Base-by-base conservation (phyloP, 2,888 invertebrate species). In the Nemapogon koenigi region DNA sequence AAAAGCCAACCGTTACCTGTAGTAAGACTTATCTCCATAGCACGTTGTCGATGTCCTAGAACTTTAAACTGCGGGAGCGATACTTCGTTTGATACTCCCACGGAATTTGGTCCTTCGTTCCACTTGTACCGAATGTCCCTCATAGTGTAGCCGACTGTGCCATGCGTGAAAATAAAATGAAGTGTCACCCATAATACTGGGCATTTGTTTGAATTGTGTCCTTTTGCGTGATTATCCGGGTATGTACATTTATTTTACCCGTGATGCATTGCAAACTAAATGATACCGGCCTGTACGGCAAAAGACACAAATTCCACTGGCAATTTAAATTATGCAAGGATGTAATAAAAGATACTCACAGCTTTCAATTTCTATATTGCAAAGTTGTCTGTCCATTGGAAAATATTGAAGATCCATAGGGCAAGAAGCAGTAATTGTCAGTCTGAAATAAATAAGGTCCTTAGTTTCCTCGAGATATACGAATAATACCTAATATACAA, bases 351-450 rank as follows among this genome's bases (percentile, higher is more conserved):
- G 25, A 30, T 84, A 94, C 95, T 94, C 86, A 96, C 95, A 96
- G 83, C 95, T 95, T 85, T 95, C 95, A 53, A 96, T 93, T 83
- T 94, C 94, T 66, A 96, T 91, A 67, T 92, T 90, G 80, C 96
- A 96, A 51, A 93, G 82, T 71, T 96, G 96, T 59, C 93, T 87
- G 73, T 96, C 96, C 94, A 96, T 94, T 10, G 96, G 96, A 73
- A 95, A 96, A 75, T 94, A 95, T 67, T 94, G 92, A 42, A 96
- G 85, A 71, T 94, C 92, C 95, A 96, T 95, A 32, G 94, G 94
- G 79, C 96, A 96, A 53, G 94, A 93, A 51, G 94, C 94, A 49
- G 94, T 96, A 58, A 96, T 93, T 53, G 95, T 96, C 78, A 96
- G 85, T 71, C 93, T 94, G 82, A 11, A 84, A 83, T 27, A n/a